These are phyloP conservation scores for Trochalopteron elliotii DNA, from an alignment of 2,113 vertebrate genomes.

Conservation along the genomic window DNA sequence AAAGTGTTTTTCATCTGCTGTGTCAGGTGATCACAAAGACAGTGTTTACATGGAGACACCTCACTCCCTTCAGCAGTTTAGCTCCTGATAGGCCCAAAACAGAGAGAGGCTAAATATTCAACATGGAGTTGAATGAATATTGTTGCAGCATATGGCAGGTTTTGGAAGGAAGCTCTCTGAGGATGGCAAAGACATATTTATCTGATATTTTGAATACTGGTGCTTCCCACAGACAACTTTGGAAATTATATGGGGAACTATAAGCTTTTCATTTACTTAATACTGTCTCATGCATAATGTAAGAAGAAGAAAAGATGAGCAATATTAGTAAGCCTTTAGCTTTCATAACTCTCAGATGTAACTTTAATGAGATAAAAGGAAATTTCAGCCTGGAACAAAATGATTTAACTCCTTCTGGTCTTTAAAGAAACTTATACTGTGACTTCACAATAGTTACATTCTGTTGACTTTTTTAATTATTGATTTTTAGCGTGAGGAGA, in stretches of 20 bases:
- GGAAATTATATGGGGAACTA: neutral
- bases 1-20: neutral
- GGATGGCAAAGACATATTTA: neutral
- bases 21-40: neutral
- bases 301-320: neutral
- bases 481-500: neutral
- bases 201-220: neutral
- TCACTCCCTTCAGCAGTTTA: neutral
- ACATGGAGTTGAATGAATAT: neutral
- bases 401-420: neutral
- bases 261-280: neutral
- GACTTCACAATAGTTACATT: neutral
- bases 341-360: neutral
- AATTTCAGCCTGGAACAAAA: neutral
- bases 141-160: neutral
- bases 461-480: neutral
- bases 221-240: neutral
- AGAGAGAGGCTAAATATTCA: neutral
- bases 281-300: neutral
- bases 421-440: neutral
- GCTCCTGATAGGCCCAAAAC: neutral
- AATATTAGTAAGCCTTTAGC: neutral
- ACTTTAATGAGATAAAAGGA: neutral
- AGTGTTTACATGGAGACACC: neutral
- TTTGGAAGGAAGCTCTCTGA: neutral